Base-by-base conservation (phyloP, 2,797 vertebrate genomes). In the Tadarida brasiliensis region DNA sequence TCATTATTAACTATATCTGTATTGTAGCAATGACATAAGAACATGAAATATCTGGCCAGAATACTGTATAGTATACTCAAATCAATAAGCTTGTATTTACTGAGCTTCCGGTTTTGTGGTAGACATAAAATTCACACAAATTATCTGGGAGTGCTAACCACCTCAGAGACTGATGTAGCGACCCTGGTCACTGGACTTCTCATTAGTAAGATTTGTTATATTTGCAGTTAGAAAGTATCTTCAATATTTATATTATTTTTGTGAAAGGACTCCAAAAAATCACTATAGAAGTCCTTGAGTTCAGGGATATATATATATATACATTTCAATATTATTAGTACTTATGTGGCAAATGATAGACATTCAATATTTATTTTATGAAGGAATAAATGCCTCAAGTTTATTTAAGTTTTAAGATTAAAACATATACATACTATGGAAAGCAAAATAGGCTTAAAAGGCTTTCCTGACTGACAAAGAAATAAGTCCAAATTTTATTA, bases 401-500 rank as follows among this genome's bases (percentile, higher is more conserved):
- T 19, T 68, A 65, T 67, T 68, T 57, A 51, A 28, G 5, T 44
- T 89, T 96, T 65, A 94, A 92, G 24, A 59, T 12, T 82, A 57
- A 76, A 71, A 68, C 3, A 54, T 26, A 68, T 26, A 47, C 28
- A 70, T 10, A 28, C 12, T 63, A 33, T 14, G 33, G 11, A 49
- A 84, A 89, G 51, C n/a, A 70, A 74, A 86, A 74, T 14, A 92
- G 28, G 12, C 1, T 88, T 84, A 74, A 84, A 70, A 84, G 33
- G 12, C 30, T 74, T 83, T 65, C 51, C 49, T 56, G 11, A 11
- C 2, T 59, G 47, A 87, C 5, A 68, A 33, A 61, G 39, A 92
- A 86, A 73, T 44, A 86, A 88, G 54, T 68, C 57, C 63, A 78
- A 90, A 76, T 28, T 57, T 26, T 33, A 74, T 47, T 87, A 88